phyloP scores from a whole-genome alignment of 2,888 invertebrate species.

The Spodoptera picta region DNA sequence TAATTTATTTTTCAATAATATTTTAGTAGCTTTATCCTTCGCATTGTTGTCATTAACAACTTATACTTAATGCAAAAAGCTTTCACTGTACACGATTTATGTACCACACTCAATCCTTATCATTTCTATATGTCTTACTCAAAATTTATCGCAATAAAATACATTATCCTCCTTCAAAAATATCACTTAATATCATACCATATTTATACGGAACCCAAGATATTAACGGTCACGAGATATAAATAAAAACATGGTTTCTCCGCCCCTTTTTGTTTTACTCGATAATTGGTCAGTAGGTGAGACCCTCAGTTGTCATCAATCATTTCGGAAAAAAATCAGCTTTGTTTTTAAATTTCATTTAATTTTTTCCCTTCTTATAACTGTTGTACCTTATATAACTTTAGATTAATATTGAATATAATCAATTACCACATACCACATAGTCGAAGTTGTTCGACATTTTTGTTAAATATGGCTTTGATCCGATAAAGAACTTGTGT shows the following conservation, averaged over 20 bases:
- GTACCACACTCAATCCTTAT: slow-evolving; percentile 40
- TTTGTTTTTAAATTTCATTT: slow-evolving; percentile 54
- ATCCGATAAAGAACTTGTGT: slow-evolving; percentile 33
- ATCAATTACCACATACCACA: slow-evolving; percentile 43
- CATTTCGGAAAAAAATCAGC: slow-evolving; percentile 53
- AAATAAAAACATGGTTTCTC: slow-evolving; percentile 41
- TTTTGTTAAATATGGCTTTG: slow-evolving; percentile 45
- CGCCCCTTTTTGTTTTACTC: slow-evolving; percentile 55
- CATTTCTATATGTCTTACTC: slow-evolving; percentile 45
- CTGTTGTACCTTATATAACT: slow-evolving; percentile 20
- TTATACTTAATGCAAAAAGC: slow-evolving; percentile 19
- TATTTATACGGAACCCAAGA: slow-evolving; percentile 51
- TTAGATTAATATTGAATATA: slow-evolving; percentile 20
- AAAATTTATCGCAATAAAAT: slow-evolving; percentile 42
- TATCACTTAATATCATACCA: slow-evolving; percentile 45
- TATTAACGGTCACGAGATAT: slow-evolving; percentile 47
- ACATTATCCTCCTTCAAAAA: slow-evolving; percentile 35
- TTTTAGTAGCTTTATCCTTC: slow-evolving; percentile 9
- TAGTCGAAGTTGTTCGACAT: slow-evolving; percentile 27
- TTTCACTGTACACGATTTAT: slow-evolving; percentile 39
- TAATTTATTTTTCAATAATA: background rate
- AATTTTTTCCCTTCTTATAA: slow-evolving; percentile 39
- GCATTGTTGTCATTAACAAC: slow-evolving; percentile 16
- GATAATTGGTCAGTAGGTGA: slow-evolving; percentile 63
- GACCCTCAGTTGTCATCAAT: slow-evolving; percentile 58